Evolutionary conservation across 2,113 vertebrate genomes (phyloP).

Genomic region (Neotoma lepida): DNA sequence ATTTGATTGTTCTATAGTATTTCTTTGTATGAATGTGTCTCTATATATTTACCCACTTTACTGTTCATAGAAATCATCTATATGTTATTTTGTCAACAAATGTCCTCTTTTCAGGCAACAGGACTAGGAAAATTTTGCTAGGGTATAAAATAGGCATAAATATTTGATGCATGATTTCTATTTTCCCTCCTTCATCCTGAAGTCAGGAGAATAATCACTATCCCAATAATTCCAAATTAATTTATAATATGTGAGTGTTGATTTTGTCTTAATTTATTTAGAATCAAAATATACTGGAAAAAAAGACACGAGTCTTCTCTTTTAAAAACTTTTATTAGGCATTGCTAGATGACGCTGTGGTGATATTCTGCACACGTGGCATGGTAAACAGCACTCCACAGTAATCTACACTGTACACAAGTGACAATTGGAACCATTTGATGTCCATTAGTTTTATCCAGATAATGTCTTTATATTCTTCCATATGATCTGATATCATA

Average conservation of each 20-base stretch:
- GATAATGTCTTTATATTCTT: conserved; percentile 53
- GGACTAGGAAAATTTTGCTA: not conserved
- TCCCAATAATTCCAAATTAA: not conserved
- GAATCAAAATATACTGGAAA: not conserved
- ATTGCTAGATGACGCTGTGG: conserved; percentile 71
- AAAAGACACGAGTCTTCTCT: conserved; percentile 69
- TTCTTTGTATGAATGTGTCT: not conserved
- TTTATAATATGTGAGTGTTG: not conserved
- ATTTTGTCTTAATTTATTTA: conserved; percentile 7
- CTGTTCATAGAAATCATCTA: not conserved
- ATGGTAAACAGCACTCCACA: conserved; percentile 74
- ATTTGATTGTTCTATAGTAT: not conserved
- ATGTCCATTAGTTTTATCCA: conserved; percentile 59
- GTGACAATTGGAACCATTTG: not conserved
- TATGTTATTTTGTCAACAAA: not conserved
- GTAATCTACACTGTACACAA: conserved; percentile 55
- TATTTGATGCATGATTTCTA: not conserved
- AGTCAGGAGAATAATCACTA: not conserved
- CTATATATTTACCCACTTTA: not conserved
- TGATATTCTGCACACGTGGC: conserved; percentile 61
- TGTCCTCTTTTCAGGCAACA: not conserved
- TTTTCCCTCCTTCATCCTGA: not conserved
- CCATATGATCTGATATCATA: conserved; percentile 46
- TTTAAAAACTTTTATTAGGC: conserved; percentile 85
- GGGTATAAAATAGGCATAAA: not conserved